phyloP scores from a whole-genome alignment of 2,888 invertebrate species.

The Bombylius major region DNA sequence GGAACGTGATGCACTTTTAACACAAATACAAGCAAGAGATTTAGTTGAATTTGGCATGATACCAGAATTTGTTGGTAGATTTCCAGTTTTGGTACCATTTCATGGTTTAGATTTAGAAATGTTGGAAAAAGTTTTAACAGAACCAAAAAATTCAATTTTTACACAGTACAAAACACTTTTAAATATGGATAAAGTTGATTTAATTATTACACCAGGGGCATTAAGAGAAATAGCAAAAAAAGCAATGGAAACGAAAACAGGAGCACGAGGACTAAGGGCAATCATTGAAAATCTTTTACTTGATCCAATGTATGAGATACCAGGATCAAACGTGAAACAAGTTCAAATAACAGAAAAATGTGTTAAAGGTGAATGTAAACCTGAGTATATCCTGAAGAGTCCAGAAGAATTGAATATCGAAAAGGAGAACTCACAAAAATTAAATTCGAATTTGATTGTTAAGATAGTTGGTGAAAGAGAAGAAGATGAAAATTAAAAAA shows the following conservation, averaged over 20 bases:
- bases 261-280: constrained; percentile 79
- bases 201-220: constrained; percentile 73
- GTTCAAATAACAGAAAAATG: not conserved
- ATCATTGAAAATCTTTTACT: constrained; percentile 56
- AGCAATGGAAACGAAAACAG: constrained; percentile 87
- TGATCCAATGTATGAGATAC: not conserved
- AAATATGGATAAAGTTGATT: constrained; percentile 81
- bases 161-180: constrained; percentile 86
- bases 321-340: not conserved
- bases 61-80: constrained; percentile 78
- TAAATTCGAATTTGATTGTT: too few species aligned
- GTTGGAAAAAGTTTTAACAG: constrained; percentile 81
- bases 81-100: constrained; percentile 89
- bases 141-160: constrained; percentile 86
- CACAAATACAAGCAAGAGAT: constrained; percentile 76
- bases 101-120: constrained; percentile 77
- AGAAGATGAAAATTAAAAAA: not conserved
- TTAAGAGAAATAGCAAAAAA: constrained; percentile 65
- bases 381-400: not conserved
- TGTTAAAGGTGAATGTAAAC: not conserved
- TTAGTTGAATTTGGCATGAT: constrained; percentile 92
- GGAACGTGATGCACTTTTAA: constrained; percentile 61
- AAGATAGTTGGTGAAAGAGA: not conserved
- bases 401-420: too few species aligned
- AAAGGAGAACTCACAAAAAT: too few species aligned